A percentile compares a stretch with the other conserved stretches of the same genome.
phyloP scores from a whole-genome alignment of 2,113 vertebrate species.

The Vimba vimba region DNA sequence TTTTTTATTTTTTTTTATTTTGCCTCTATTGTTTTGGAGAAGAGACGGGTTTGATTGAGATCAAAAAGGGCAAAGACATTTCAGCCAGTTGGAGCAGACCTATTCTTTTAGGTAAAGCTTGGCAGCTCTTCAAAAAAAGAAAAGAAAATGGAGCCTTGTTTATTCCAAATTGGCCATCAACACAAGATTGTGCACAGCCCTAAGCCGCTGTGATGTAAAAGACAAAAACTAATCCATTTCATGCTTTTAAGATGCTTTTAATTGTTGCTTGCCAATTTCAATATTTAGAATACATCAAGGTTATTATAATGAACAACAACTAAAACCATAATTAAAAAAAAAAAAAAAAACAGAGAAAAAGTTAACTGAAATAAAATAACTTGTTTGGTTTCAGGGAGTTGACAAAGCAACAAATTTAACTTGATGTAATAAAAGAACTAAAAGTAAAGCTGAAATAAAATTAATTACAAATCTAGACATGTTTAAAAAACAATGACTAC shows the following conservation, averaged over 20 bases:
- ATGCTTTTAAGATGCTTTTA: not conserved
- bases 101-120: not conserved
- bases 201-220: not conserved
- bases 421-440: not conserved
- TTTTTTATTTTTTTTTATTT: not conserved
- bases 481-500: no score
- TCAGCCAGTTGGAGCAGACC: not conserved
- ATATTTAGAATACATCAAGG: not conserved
- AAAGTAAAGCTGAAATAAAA: not conserved
- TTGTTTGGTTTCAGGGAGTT: no score
- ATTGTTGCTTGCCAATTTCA: not conserved
- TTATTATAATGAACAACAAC: not conserved
- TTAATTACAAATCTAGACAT: not conserved
- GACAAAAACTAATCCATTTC: not conserved
- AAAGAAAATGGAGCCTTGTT: not conserved
- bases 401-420: not conserved
- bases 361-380: not conserved
- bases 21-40: slow-evolving; percentile 19
- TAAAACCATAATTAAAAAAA: not conserved
- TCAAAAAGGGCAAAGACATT: slow-evolving; percentile 13
- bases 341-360: no score
- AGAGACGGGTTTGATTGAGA: not conserved
- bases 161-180: not conserved
- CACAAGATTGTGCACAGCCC: not conserved
- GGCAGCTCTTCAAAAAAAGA: not conserved